Percentiles rank a stretch among this genome's conserved stretches.
These are phyloP conservation scores for Anomalospiza imberbis DNA, from an alignment of 2,797 vertebrate genomes.

Conservation along the genomic window DNA sequence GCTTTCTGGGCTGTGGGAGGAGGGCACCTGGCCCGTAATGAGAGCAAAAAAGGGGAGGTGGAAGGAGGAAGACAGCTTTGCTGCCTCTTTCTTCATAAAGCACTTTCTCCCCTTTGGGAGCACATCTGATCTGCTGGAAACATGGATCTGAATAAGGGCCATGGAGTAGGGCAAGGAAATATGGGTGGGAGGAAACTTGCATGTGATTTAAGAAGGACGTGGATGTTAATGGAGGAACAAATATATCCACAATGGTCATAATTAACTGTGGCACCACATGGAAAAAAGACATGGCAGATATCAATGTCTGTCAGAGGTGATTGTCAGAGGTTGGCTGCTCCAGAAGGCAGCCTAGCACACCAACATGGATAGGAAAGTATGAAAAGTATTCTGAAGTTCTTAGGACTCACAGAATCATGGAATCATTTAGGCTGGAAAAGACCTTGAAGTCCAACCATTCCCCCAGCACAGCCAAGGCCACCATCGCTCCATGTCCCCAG, in stretches of 20 bases:
- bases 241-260: not conserved
- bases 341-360: not conserved
- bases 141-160: accelerated
- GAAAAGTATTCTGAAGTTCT: not conserved
- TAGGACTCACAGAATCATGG: not conserved
- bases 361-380: not conserved
- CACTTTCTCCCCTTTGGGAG: not conserved
- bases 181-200: not conserved
- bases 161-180: not conserved
- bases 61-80: not conserved
- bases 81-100: not conserved
- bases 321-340: not conserved
- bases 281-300: no score
- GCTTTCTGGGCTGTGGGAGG: not conserved
- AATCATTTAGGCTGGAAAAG: not conserved
- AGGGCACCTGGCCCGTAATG: not conserved
- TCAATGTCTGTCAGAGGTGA: not conserved
- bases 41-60: not conserved
- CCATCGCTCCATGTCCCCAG: accelerated
- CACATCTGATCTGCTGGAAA: not conserved
- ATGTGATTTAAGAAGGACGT: not conserved
- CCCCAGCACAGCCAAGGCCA: not conserved
- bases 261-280: not conserved
- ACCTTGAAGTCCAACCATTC: not conserved
- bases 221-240: not conserved